phyloP scores from a whole-genome alignment of 2,888 invertebrate genomes.

The Drosophila mulleri region DNA sequence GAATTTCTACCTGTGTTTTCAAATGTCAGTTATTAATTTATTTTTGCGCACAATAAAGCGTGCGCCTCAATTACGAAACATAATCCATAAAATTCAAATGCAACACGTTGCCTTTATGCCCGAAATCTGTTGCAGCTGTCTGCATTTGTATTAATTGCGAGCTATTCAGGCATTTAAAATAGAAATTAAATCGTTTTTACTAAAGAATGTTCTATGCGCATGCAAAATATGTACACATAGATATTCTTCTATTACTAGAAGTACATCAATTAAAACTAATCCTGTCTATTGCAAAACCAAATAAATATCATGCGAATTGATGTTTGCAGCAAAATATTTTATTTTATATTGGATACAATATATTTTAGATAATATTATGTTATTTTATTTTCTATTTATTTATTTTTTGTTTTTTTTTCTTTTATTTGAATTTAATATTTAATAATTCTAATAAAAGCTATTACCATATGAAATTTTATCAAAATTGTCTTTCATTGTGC shows the following conservation, averaged over 20 bases:
- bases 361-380: too few relatives aligned
- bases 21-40: constrained; percentile 54
- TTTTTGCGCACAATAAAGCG: constrained; percentile 31
- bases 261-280: too few relatives aligned
- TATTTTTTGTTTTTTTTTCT: too few relatives aligned
- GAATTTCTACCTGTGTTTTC: constrained; percentile 26
- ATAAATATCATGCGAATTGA: too few relatives aligned
- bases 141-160: constrained; percentile 7
- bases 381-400: too few relatives aligned
- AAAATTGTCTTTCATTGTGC: too few relatives aligned
- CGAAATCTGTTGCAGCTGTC: neutral
- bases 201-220: neutral
- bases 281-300: too few relatives aligned
- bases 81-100: constrained; percentile 21
- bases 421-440: too few relatives aligned
- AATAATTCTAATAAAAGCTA: too few relatives aligned
- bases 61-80: constrained; percentile 35
- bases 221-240: neutral
- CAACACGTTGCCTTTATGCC: constrained; percentile 20
- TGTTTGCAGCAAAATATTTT: too few relatives aligned
- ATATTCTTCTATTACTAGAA: neutral
- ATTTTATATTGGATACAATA: too few relatives aligned
- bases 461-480: too few relatives aligned
- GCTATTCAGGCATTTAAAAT: neutral
- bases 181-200: neutral